phyloP scores from a whole-genome alignment of 2,888 invertebrate species.

The Dryobota labecula region DNA sequence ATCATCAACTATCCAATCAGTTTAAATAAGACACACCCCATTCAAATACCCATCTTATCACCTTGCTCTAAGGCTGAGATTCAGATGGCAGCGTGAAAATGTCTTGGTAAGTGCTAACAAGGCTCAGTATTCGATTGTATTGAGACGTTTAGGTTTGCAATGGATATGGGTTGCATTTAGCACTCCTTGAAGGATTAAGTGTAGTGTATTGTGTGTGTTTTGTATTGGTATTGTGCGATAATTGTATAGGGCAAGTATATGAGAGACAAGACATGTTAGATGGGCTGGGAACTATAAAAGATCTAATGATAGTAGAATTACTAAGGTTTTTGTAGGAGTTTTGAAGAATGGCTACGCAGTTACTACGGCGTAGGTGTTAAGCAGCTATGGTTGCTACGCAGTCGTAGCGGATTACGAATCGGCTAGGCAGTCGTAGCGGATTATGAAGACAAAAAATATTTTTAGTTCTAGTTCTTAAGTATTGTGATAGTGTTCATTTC shows the following conservation, averaged over 20 bases:
- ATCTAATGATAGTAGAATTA: not conserved
- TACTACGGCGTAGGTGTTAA: constrained; percentile 12
- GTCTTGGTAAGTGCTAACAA: constrained; percentile 20
- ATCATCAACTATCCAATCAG: constrained; percentile 55
- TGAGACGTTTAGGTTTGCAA: constrained; percentile 40
- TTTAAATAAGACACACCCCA: constrained; percentile 1
- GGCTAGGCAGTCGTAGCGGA: not conserved
- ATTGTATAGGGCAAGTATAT: not conserved
- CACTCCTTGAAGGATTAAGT: not conserved
- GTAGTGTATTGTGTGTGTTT: not conserved
- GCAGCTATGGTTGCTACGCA: not conserved
- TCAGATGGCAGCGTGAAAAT: not conserved
- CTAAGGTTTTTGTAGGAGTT: not conserved
- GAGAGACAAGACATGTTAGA: too few relatives aligned
- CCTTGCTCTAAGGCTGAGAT: not conserved
- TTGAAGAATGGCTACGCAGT: too few relatives aligned
- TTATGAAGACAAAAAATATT: not conserved
- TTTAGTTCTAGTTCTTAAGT: not conserved
- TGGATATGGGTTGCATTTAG: constrained; percentile 36
- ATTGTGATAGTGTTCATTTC: not conserved
- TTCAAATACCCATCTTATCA: not conserved
- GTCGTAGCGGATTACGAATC: not conserved
- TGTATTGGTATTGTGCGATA: not conserved
- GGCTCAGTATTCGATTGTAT: constrained; percentile 23
- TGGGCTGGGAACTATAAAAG: not conserved